These are phyloP conservation scores for Apus apus DNA, from an alignment of 2,113 vertebrate species.

Conservation along the genomic window DNA sequence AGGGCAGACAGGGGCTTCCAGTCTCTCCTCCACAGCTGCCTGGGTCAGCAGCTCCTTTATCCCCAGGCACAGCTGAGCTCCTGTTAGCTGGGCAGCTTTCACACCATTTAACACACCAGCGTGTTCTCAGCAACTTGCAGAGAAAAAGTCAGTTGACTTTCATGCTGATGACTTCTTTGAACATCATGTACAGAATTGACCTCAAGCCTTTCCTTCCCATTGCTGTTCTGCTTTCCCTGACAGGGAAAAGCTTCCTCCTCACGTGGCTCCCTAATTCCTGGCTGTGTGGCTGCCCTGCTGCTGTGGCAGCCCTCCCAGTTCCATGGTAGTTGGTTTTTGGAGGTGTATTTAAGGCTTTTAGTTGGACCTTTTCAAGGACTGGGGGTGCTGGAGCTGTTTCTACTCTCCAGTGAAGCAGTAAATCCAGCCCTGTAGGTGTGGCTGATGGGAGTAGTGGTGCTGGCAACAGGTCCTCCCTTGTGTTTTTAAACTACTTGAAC, in stretches of 20 bases:
- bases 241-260: background rate
- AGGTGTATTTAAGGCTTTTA: background rate
- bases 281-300: background rate
- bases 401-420: background rate
- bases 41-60: background rate
- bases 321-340: background rate
- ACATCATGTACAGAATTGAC: background rate
- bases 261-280: background rate
- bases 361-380: background rate
- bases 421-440: background rate
- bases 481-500: slow-evolving; percentile 67
- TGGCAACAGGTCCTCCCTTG: slow-evolving; percentile 31
- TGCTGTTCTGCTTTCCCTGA: background rate
- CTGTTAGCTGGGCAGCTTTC: background rate
- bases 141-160: background rate
- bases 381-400: background rate
- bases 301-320: background rate
- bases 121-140: background rate
- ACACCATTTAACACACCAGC: background rate
- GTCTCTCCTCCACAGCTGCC: background rate
- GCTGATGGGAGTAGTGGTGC: slow-evolving; percentile 22
- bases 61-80: background rate
- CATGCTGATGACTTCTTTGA: background rate
- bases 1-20: background rate
- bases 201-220: background rate